A percentile compares a stretch with the other conserved stretches of the same genome.
phyloP scores from a whole-genome alignment of 1,140 invertebrate genomes.

The Philotrypesis tridentata region DNA sequence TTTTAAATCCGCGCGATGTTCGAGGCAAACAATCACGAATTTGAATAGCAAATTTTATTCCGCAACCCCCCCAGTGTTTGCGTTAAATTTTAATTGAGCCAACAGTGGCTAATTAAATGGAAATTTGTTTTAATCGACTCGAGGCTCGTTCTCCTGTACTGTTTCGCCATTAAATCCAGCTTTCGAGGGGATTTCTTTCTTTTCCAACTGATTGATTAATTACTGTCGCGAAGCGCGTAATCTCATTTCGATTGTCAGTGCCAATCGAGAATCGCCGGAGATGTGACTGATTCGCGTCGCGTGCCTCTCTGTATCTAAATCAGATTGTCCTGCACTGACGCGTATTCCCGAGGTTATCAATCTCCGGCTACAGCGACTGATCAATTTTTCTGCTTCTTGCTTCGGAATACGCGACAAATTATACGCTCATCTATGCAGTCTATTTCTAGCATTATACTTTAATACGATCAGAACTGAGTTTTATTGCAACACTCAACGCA shows the following conservation, averaged over 20 bases:
- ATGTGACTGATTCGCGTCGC: background rate
- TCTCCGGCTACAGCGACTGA: background rate
- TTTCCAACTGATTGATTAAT: background rate
- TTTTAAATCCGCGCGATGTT: background rate
- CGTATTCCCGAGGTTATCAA: background rate
- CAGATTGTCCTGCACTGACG: background rate
- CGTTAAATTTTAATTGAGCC: background rate
- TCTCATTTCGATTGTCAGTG: background rate
- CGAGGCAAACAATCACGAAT: background rate
- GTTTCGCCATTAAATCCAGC: background rate
- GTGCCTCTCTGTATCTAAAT: slow-evolving; percentile 35
- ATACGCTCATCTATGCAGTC: background rate
- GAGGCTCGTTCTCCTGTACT: background rate
- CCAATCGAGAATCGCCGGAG: background rate
- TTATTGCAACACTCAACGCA: background rate
- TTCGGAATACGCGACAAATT: background rate
- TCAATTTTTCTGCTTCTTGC: background rate
- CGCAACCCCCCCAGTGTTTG: background rate
- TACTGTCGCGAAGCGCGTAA: background rate
- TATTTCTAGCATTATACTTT: too few species aligned
- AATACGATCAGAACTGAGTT: too few species aligned
- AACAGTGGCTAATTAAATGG: background rate
- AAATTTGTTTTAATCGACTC: slow-evolving; percentile 5
- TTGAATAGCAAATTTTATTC: background rate
- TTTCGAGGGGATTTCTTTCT: background rate